A percentile compares a stretch with the other conserved stretches of the same genome.
Conservation (phyloP, 2,888 invertebrate genomes). For the Eilema caniola region DNA sequence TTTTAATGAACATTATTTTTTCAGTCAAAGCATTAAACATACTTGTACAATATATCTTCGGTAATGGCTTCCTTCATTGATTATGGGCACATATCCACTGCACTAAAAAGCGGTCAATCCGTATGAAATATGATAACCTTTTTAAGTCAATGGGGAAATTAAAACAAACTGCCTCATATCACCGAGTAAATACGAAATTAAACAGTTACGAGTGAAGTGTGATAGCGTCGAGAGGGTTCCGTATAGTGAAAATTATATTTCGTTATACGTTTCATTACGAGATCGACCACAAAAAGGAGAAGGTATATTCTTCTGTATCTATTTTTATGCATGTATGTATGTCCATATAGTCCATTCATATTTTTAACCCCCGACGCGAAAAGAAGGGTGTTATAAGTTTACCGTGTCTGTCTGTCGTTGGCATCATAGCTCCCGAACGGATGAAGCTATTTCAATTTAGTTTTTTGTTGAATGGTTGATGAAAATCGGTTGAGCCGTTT, state of each 20-base stretch:
- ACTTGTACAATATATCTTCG: conserved; percentile 35
- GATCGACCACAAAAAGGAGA: no score
- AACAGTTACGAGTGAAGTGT: not conserved
- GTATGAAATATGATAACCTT: conserved; percentile 48
- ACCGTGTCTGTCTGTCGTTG: no score
- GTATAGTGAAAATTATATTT: not conserved
- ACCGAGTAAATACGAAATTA: conserved; percentile 33
- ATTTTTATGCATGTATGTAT: no score
- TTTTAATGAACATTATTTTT: conserved; percentile 22
- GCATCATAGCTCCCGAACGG: no score
- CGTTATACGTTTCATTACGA: no score
- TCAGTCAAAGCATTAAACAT: conserved; percentile 23
- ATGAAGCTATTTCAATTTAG: no score
- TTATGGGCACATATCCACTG: conserved; percentile 37
- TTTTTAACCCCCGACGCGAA: no score
- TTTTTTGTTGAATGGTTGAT: no score
- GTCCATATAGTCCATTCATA: no score
- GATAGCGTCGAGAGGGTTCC: not conserved
- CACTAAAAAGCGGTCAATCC: conserved; percentile 43
- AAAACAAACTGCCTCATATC: conserved; percentile 31
- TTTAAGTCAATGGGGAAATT: conserved; percentile 46
- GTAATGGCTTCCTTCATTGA: conserved; percentile 52
- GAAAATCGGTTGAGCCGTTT: no score
- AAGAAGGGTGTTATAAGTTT: no score
- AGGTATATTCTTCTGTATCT: no score